A percentile compares a stretch with the other conserved stretches of the same genome.
phyloP scores from a whole-genome alignment of 1,140 invertebrate species.

The Drosophila erecta region DNA sequence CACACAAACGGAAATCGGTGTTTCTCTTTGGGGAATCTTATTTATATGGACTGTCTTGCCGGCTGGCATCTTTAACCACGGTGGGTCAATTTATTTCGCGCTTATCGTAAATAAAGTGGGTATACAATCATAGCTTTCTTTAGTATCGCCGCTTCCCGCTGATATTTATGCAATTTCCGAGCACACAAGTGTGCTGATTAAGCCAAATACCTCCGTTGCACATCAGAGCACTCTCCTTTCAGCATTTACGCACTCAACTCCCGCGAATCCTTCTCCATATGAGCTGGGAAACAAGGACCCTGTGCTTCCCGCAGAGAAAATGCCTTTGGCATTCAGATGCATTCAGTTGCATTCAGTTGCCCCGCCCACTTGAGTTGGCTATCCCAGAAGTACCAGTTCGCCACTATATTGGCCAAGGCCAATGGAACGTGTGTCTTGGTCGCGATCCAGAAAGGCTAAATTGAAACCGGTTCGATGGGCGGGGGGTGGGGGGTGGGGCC shows the following conservation, averaged over 20 bases:
- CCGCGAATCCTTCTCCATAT: conserved; percentile 3
- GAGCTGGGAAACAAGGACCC: conserved; percentile 8
- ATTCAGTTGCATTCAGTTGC: not conserved
- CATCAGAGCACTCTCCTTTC: not conserved
- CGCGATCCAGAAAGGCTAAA: conserved; percentile 45
- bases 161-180: conserved; percentile 9
- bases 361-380: conserved; percentile 1
- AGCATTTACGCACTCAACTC: conserved; percentile 2
- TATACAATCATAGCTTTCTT: conserved; percentile 12
- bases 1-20: not conserved
- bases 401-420: conserved; percentile 41
- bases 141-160: not conserved
- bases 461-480: conserved; percentile 30
- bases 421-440: conserved; percentile 37
- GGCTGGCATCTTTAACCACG: not conserved
- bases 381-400: conserved; percentile 15
- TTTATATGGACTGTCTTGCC: not conserved
- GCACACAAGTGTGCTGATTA: not conserved
- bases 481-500: not conserved
- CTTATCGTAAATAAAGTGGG: conserved; percentile 1
- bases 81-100: not conserved
- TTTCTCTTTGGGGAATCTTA: not conserved
- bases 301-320: conserved; percentile 13
- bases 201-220: conserved; percentile 13
- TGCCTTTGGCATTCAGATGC: conserved; percentile 24